Evolutionary conservation across 2,113 vertebrate genomes (phyloP).

Genomic region (Hiodon tergisus): DNA sequence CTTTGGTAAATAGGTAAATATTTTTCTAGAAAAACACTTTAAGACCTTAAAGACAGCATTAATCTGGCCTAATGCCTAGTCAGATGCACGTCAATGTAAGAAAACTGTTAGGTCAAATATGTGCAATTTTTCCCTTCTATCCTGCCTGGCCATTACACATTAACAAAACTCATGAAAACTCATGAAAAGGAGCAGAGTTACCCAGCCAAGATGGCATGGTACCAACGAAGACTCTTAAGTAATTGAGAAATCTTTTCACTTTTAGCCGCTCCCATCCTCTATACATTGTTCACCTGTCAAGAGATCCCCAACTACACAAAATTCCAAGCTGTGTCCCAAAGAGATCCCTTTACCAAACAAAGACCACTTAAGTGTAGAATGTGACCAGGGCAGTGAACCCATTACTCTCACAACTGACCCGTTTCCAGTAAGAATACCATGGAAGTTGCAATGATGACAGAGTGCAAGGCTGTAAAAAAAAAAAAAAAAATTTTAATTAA

Average conservation of each 20-base stretch:
- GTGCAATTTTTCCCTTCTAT: background rate
- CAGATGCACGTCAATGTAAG: slow-evolving; percentile 14
- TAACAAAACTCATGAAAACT: background rate
- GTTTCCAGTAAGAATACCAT: slow-evolving; percentile 5
- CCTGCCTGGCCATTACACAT: background rate
- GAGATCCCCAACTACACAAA: slow-evolving; percentile 42
- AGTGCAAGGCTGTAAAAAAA: background rate
- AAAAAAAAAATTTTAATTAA: background rate
- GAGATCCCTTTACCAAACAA: slow-evolving; percentile 57
- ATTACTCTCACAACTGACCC: background rate
- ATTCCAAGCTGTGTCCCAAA: slow-evolving; percentile 45
- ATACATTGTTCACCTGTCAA: slow-evolving; percentile 35
- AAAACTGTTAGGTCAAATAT: background rate
- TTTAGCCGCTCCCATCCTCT: slow-evolving; percentile 36
- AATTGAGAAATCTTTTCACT: slow-evolving; percentile 50
- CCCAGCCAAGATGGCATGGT: background rate
- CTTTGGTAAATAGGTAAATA: too few species aligned
- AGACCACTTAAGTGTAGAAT: slow-evolving; percentile 43
- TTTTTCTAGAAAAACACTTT: too few species aligned
- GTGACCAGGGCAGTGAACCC: slow-evolving; percentile 35
- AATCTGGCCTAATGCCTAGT: too few species aligned
- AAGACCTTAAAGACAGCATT: too few species aligned
- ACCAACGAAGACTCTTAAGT: slow-evolving; percentile 10
- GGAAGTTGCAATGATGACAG: slow-evolving; percentile 6
- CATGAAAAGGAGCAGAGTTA: background rate